Base-by-base conservation (phyloP, 1,140 invertebrate species). In the Brachionus koreanus region DNA sequence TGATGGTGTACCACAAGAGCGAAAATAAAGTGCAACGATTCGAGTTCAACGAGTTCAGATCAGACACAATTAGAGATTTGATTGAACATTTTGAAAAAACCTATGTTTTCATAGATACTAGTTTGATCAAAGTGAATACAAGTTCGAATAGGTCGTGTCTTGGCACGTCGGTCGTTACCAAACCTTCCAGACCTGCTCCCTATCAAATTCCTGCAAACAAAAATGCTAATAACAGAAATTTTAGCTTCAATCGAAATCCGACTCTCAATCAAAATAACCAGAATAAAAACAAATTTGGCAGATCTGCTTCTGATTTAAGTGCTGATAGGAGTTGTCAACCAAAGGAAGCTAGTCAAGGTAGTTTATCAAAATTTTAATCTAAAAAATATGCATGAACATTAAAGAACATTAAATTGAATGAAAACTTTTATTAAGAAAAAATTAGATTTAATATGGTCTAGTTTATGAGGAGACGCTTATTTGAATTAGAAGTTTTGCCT, bases 21-120 rank as follows among this genome's bases (percentile, higher is more conserved):
- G 49, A 79, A 5, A 46, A 74, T 6, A 43, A 74, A 46, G 43
- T 74, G 43, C 16, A 46, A 1, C 16, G 42, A 19, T 25, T 6
- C 25, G 69, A 74, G 12, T 74, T 74, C 43, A 46, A 29, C 42
- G 69, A 74, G 19, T 74, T 74, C 19, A 74, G 69, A 74, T 29
- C 39, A 3, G 39, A 74, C 25, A 43, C 39, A 1, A 23, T 74
- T 4, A 43, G 43, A 46, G 69, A 74, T 9, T 25, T 74, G 3
- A 74, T 74, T 35, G 69, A 74, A 4, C 23, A 35, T 46, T 74
- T 74, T 46, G 69, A 74, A 43, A 74, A 74, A 29, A 74, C 69
- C 2, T 74, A 74, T 74, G 69, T 74, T 46, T 74, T 74, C 23
- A 74, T 74, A 46, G 69, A 74, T 16, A 74, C 69, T 74, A 74